These are phyloP conservation scores for Drosophila ambigua DNA, from an alignment of 1,140 invertebrate genomes.

Conservation along the genomic window DNA sequence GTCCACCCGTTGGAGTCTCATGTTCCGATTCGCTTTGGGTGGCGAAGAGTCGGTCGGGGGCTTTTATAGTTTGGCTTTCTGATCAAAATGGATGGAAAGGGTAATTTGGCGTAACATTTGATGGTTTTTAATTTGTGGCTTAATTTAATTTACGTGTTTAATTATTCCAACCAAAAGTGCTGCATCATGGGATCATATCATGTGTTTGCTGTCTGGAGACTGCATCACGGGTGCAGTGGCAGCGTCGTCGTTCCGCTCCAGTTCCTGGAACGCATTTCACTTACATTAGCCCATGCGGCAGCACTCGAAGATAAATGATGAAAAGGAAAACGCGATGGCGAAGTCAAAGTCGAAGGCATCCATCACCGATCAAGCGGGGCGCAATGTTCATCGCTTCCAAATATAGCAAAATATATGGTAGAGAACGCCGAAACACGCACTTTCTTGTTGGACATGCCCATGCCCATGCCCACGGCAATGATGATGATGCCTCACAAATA, in stretches of 20 bases:
- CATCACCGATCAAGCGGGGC: conserved; percentile 73
- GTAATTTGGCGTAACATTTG: conserved; percentile 69
- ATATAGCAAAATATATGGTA: conserved; percentile 58
- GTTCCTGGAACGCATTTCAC: conserved; percentile 64
- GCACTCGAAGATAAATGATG: conserved; percentile 74
- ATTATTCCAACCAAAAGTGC: conserved; percentile 41
- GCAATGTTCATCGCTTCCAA: conserved; percentile 50
- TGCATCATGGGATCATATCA: background rate
- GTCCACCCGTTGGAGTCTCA: conserved; percentile 13
- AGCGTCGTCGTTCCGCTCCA: conserved; percentile 58
- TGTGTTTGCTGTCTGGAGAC: background rate
- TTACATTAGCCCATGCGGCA: conserved; percentile 51
- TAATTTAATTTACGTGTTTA: conserved; percentile 67
- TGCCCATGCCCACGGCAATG: conserved; percentile 11
- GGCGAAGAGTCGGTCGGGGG: background rate
- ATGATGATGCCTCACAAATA: conserved; percentile 42
- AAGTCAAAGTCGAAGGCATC: conserved; percentile 41
- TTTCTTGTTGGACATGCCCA: conserved; percentile 29
- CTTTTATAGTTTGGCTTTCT: conserved; percentile 42
- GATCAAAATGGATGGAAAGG: background rate
- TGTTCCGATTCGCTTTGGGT: conserved; percentile 7
- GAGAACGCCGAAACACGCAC: conserved; percentile 49
- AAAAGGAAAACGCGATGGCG: conserved; percentile 15
- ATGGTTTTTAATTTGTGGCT: conserved; percentile 67
- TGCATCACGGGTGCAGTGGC: conserved; percentile 12